These are phyloP conservation scores for Pogonophryne albipinna DNA, from an alignment of 2,797 vertebrate genomes.

Conservation along the genomic window DNA sequence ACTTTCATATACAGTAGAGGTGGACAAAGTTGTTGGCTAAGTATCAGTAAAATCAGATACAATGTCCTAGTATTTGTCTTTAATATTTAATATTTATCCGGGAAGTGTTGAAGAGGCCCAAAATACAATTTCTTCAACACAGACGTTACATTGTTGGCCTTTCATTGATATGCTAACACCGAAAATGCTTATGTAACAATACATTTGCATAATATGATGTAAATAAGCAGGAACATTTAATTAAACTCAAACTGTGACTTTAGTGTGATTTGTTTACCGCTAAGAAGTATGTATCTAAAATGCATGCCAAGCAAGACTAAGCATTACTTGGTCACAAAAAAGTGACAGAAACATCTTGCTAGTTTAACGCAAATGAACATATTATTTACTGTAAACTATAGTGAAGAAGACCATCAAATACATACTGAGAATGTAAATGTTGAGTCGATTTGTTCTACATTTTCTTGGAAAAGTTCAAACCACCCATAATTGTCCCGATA, in stretches of 20 bases:
- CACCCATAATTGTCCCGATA: slow-evolving; percentile 41
- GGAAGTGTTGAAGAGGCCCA: not conserved
- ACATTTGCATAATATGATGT: slow-evolving; percentile 4
- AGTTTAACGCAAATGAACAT: not conserved
- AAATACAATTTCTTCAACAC: not conserved
- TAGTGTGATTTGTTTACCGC: slow-evolving; percentile 1
- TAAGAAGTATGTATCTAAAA: slow-evolving; percentile 3
- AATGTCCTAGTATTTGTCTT: not conserved
- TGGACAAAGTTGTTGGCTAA: no score
- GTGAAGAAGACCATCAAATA: not conserved
- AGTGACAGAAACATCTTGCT: not conserved
- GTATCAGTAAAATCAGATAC: not conserved
- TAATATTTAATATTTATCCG: not conserved
- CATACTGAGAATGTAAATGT: not conserved
- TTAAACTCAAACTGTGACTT: not conserved
- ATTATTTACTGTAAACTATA: not conserved
- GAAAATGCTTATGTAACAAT: not conserved
- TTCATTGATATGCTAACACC: not conserved
- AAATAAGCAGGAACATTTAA: slow-evolving; percentile 1
- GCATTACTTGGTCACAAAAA: not conserved
- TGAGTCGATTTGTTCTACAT: not conserved
- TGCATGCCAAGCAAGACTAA: not conserved
- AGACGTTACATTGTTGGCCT: not conserved
- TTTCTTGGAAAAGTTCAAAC: slow-evolving; percentile 38
- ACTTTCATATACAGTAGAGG: not conserved